Evolutionary conservation across 1,140 invertebrate species (phyloP).

Genomic region (Radopholus similis): DNA sequence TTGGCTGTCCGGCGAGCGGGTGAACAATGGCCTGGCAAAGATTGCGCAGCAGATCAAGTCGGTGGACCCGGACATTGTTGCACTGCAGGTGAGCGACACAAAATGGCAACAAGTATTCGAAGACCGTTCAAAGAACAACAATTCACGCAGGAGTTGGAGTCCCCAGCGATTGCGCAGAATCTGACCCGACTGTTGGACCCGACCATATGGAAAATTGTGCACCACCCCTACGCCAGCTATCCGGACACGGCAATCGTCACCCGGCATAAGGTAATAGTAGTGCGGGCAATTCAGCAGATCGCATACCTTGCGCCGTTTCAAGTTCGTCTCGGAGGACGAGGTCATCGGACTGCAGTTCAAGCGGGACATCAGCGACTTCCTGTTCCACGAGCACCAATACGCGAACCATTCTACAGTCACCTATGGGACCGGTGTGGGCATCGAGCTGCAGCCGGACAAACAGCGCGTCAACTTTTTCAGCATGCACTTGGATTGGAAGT

Average conservation of each 20-base stretch:
- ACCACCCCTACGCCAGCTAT: constrained; percentile 6
- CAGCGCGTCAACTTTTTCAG: constrained; percentile 23
- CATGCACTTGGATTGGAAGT: constrained; percentile 32
- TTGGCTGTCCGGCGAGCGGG: constrained; percentile 27
- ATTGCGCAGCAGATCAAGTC: constrained; percentile 29
- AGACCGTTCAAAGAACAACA: no score
- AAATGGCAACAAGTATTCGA: neutral
- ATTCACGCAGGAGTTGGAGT: constrained; percentile 19
- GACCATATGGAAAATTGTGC: neutral
- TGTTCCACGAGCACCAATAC: neutral
- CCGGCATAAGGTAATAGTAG: constrained; percentile 18
- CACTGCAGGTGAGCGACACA: constrained; percentile 20
- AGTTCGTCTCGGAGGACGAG: neutral
- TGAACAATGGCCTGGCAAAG: constrained; percentile 31
- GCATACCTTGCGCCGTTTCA: neutral
- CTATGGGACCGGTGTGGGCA: constrained; percentile 9
- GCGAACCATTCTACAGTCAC: constrained; percentile 7
- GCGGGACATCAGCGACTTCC: neutral
- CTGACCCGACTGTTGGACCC: constrained; percentile 4
- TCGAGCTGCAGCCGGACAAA: constrained; percentile 11
- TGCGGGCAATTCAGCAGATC: neutral
- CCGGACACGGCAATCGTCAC: constrained; percentile 28
- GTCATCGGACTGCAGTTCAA: neutral
- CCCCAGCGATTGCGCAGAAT: constrained; percentile 7
- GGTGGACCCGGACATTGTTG: constrained; percentile 34